A percentile compares a stretch with the other conserved stretches of the same genome.
These are phyloP conservation scores for Nixonia krombeini DNA, from an alignment of 1,140 invertebrate genomes.

Conservation along the genomic window DNA sequence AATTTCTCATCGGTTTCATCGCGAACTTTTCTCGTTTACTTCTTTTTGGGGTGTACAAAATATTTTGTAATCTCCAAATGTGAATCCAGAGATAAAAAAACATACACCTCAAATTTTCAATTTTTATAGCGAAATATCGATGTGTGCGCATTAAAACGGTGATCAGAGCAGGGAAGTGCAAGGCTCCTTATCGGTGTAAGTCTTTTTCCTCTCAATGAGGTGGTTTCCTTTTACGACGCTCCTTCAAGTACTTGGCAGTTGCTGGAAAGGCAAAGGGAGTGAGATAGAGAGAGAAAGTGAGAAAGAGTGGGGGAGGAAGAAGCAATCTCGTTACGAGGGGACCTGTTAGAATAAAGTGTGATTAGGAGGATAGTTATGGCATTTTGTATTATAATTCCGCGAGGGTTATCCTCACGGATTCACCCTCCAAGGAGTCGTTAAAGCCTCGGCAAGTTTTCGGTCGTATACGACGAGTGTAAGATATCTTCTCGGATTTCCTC, in stretches of 20 bases:
- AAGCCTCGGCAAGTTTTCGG: constrained; percentile 62
- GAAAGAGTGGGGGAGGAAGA: constrained; percentile 30
- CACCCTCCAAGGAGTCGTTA: constrained; percentile 60
- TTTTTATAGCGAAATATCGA: neutral
- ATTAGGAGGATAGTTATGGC: constrained; percentile 71
- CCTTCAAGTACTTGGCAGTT: constrained; percentile 58
- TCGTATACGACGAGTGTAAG: constrained; percentile 42
- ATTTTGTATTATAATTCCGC: constrained; percentile 70
- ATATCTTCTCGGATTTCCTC: constrained; percentile 42
- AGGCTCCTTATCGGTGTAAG: constrained; percentile 51
- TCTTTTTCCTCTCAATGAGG: constrained; percentile 57
- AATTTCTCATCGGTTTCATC: no score
- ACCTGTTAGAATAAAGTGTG: constrained; percentile 70
- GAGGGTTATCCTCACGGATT: constrained; percentile 56
- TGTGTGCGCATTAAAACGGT: constrained; percentile 12
- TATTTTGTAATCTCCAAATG: no score
- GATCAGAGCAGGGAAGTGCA: constrained; percentile 38
- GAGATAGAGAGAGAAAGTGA: constrained; percentile 9
- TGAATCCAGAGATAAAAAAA: no score
- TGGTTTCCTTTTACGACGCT: constrained; percentile 67
- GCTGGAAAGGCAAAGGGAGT: constrained; percentile 47
- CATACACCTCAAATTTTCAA: neutral
- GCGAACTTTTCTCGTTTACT: constrained; percentile 19
- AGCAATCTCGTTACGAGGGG: constrained; percentile 65
- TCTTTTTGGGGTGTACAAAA: no score